Base-by-base conservation (phyloP, 2,113 vertebrate genomes). In the Chamaetylas fuelleborni region DNA sequence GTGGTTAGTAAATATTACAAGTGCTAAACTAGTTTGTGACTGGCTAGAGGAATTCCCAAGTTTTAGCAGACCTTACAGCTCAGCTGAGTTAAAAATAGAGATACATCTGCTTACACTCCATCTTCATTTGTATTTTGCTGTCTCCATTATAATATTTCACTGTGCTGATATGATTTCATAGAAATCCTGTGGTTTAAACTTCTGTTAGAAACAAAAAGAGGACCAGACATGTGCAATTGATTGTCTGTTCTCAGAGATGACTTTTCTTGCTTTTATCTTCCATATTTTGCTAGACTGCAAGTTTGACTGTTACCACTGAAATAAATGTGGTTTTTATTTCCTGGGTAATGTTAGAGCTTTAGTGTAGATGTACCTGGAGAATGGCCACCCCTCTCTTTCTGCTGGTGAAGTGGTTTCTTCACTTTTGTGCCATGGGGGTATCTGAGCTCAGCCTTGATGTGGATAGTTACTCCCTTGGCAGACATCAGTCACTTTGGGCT, bases 261-360 rank as follows among this genome's bases (percentile, higher is more conserved):
- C 38, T 87, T 78, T 79, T 84, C 91, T 91, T 78, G 33, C 51
- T 92, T 92, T 95, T 93, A 78, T 93, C 80, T 92, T 91, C 62
- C 14, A 22, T 88, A 43, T 29, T 93, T 91, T 72, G 6, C 53
- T 84, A 79, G 61, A 92, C 66, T 84, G 34, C 60, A 70, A 70
- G 53, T 86, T 96, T 86, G 38, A 84, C 69, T 92, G 53, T 67
- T 91, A 57, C 25, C 48, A 89, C 56, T 79, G 61, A 71, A 84
- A 81, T 43, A 91, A 95, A 91, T 61, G 25, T 91, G 83, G 0
- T 36, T 90, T 92, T 87, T 89, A 79, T 95, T 91, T 90, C 89
- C 61, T 81, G 36, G 25, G 13, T 78, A 66, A 81, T 58, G 64
- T 67, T 34, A 66, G 51, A 90, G 48, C 61, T 84, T 84, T 76